Conservation (phyloP, 1,140 invertebrate species). For the Nixonia krombeini region DNA sequence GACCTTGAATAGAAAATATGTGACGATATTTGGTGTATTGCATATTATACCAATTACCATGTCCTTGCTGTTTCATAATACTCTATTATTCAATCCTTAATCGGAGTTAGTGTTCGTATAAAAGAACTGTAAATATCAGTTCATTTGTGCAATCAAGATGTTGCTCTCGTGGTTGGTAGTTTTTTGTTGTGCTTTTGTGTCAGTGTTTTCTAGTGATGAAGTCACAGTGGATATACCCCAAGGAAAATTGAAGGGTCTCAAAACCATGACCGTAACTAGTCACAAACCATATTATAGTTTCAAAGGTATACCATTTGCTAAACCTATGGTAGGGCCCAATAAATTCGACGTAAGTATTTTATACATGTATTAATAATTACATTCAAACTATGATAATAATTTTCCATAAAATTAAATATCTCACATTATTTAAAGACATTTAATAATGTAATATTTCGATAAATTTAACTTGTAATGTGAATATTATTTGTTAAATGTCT, state of each 20-base stretch:
- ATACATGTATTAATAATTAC: too few species aligned
- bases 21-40: too few species aligned
- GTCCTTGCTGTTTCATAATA: conserved; percentile 36
- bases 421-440: too few species aligned
- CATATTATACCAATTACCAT: too few species aligned
- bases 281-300: conserved; percentile 70
- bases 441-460: too few species aligned
- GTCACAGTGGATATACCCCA: conserved; percentile 56
- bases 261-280: conserved; percentile 45
- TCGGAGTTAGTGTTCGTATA: conserved; percentile 26
- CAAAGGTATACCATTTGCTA: conserved; percentile 77
- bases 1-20: too few species aligned
- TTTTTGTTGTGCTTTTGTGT: conserved; percentile 27
- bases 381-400: too few species aligned
- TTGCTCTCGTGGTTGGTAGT: conserved; percentile 40
- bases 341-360: conserved; percentile 78
- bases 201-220: conserved; percentile 45
- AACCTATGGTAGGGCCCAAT: conserved; percentile 76
- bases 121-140: conserved; percentile 17
- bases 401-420: too few species aligned
- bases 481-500: too few species aligned
- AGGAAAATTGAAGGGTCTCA: conserved; percentile 57
- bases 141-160: conserved; percentile 41
- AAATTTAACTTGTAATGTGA: too few species aligned
- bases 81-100: conserved; percentile 29